These are phyloP conservation scores for Barnardius zonarius DNA, from an alignment of 2,113 vertebrate species.

Conservation along the genomic window DNA sequence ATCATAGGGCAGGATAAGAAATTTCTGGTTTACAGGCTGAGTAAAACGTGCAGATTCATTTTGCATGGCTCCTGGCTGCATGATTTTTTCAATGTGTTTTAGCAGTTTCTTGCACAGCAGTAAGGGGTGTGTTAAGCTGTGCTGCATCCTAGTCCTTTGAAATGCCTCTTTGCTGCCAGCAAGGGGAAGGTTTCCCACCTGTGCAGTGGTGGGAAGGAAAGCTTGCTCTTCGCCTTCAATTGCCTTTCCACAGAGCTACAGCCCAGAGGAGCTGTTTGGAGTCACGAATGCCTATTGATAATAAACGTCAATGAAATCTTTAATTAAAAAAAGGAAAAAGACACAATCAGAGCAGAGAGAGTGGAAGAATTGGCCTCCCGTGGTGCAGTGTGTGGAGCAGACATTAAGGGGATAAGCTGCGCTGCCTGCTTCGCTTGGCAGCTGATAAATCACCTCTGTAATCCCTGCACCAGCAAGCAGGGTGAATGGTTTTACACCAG, in stretches of 20 bases:
- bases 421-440: neutral
- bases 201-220: neutral
- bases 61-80: neutral
- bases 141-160: neutral
- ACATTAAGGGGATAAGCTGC: neutral
- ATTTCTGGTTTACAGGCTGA: neutral
- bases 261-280: neutral
- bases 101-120: neutral
- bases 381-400: neutral
- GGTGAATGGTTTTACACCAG: neutral
- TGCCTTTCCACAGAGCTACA: neutral
- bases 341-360: neutral
- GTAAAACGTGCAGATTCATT: neutral
- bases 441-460: neutral
- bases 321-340: neutral
- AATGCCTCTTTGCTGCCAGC: neutral
- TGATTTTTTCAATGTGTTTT: neutral
- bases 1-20: neutral
- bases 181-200: neutral
- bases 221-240: fast-evolving
- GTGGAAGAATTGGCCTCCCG: neutral
- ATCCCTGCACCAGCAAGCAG: neutral
- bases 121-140: too few relatives aligned
- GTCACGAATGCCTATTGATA: neutral
- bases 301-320: neutral